phyloP scores from a whole-genome alignment of 2,113 vertebrate genomes.

The Aramus guarauna region DNA sequence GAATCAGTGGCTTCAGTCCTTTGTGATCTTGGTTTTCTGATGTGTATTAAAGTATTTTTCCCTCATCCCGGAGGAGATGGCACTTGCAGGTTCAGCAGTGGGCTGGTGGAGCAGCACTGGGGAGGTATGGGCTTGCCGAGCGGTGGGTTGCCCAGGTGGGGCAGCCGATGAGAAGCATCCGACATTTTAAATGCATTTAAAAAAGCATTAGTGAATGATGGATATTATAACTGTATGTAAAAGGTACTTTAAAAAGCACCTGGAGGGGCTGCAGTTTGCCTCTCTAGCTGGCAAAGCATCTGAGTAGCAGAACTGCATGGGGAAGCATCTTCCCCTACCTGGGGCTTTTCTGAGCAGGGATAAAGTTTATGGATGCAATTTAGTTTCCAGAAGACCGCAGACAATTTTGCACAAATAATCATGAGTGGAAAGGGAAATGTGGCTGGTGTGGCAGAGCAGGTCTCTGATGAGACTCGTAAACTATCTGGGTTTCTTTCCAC shows the following conservation, averaged over 20 bases:
- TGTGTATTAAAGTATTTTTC: background rate
- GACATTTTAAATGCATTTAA: background rate
- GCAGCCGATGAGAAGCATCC: background rate
- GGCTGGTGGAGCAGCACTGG: background rate
- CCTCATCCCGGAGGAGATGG: background rate
- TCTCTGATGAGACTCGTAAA: background rate
- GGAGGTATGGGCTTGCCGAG: background rate
- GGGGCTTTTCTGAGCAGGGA: background rate
- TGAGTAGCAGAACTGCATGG: background rate
- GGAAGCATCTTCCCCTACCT: background rate
- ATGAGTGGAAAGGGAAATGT: background rate
- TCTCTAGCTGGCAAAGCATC: background rate
- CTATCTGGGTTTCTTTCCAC: background rate
- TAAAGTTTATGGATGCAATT: background rate
- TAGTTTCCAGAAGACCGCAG: background rate
- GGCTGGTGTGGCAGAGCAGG: background rate
- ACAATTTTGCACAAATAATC: background rate
- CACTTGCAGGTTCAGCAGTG: background rate
- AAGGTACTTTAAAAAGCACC: background rate
- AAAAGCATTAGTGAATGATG: background rate
- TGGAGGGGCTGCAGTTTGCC: background rate
- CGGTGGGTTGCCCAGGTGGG: background rate
- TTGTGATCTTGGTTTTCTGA: background rate
- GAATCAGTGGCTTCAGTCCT: background rate
- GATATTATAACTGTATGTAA: background rate